Conservation (phyloP, 2,113 vertebrate genomes). For the Aptenodytes patagonicus region DNA sequence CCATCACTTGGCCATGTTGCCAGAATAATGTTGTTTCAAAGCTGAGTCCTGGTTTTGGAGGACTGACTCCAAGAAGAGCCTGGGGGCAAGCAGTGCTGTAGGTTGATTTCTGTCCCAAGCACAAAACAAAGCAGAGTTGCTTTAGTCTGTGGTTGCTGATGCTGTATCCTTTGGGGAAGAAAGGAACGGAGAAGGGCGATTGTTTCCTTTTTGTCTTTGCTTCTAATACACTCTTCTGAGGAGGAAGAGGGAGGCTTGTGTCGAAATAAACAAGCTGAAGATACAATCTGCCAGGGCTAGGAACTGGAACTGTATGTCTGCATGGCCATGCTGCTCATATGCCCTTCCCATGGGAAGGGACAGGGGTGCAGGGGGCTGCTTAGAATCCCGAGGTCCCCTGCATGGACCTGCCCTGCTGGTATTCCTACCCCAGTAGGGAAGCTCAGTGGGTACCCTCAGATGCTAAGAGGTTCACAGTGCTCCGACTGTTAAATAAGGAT, state of each 20-base stretch:
- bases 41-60: background rate
- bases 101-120: background rate
- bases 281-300: background rate
- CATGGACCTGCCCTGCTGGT: background rate
- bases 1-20: background rate
- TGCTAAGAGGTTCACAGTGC: background rate
- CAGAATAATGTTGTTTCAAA: background rate
- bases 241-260: background rate
- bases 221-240: background rate
- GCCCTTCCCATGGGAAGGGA: background rate
- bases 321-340: background rate
- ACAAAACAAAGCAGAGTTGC: background rate
- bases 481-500: background rate
- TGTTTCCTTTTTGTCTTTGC: background rate
- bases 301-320: background rate
- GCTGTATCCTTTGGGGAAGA: background rate
- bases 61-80: background rate
- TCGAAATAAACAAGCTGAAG: background rate
- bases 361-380: background rate
- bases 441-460: background rate
- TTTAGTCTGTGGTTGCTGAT: background rate
- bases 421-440: background rate
- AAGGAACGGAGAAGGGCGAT: fast-evolving
- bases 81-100: background rate
- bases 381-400: background rate